Evolutionary conservation across 2,797 vertebrate genomes (phyloP).

Genomic region (Ispidina lecontei): DNA sequence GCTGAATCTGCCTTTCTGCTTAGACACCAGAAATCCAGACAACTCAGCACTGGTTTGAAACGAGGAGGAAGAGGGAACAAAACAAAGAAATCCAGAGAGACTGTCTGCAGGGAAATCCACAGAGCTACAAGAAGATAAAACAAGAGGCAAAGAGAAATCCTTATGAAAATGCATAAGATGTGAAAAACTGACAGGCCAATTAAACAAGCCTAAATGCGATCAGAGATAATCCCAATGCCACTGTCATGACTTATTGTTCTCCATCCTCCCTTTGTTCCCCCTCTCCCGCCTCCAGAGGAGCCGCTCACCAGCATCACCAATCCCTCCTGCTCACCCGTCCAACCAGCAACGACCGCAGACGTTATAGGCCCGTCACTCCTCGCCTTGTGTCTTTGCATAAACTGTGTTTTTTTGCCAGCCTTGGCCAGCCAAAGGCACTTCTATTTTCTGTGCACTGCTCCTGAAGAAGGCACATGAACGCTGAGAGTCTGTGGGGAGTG

Average conservation of each 20-base stretch:
- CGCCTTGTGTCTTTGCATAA: background rate
- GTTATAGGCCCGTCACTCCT: background rate
- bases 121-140: background rate
- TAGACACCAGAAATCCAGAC: background rate
- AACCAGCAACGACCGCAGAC: background rate
- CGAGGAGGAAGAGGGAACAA: background rate
- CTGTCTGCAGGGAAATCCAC: background rate
- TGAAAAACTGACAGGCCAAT: constrained; percentile 47
- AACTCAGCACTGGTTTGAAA: background rate
- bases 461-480: background rate
- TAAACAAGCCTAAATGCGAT: constrained; percentile 30
- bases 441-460: background rate
- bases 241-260: background rate
- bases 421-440: constrained; percentile 23
- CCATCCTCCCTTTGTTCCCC: background rate
- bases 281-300: background rate
- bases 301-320: background rate
- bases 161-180: constrained; percentile 68
- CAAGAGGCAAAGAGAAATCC: background rate
- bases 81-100: background rate
- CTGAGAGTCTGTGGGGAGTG: background rate
- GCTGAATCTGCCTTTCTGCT: constrained; percentile 5
- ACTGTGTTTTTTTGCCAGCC: background rate
- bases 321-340: background rate
- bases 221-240: background rate